phyloP scores from a whole-genome alignment of 2,797 vertebrate genomes.

The Thripadectes ignobilis region DNA sequence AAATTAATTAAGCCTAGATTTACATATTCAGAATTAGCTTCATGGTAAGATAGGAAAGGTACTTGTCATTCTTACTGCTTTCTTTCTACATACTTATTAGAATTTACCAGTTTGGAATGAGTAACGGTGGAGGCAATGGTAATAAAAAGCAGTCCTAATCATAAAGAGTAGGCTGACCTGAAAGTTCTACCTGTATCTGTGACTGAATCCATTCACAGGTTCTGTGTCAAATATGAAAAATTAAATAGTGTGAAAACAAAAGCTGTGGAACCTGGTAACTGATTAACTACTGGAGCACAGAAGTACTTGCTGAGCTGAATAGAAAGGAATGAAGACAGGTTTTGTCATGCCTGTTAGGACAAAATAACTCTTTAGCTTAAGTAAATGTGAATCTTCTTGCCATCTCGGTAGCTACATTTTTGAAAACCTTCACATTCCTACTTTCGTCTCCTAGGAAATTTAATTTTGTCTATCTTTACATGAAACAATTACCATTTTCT shows the following conservation, averaged over 20 bases:
- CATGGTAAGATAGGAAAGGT: neutral
- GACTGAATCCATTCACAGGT: slow-evolving; percentile 55
- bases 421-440: slow-evolving; percentile 9
- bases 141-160: slow-evolving; percentile 1
- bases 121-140: neutral
- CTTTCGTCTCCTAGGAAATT: neutral
- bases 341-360: slow-evolving; percentile 81
- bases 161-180: neutral
- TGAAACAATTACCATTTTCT: neutral
- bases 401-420: slow-evolving; percentile 24
- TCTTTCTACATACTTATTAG: neutral
- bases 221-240: slow-evolving; percentile 70
- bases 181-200: slow-evolving; percentile 5
- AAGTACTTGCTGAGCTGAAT: slow-evolving; percentile 77
- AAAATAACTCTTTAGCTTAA: slow-evolving; percentile 74
- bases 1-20: neutral
- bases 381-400: slow-evolving; percentile 65
- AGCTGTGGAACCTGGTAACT: slow-evolving; percentile 78
- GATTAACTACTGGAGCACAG: slow-evolving; percentile 78
- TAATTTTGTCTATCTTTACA: neutral
- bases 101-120: neutral
- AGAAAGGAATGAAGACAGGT: slow-evolving; percentile 86
- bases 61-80: neutral
- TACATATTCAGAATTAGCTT: neutral
- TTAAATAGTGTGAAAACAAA: slow-evolving; percentile 74